Evolutionary conservation across 2,888 invertebrate genomes (phyloP), one percentile per base, ranked within the genome.

Genomic region (Tuta absoluta): DNA sequence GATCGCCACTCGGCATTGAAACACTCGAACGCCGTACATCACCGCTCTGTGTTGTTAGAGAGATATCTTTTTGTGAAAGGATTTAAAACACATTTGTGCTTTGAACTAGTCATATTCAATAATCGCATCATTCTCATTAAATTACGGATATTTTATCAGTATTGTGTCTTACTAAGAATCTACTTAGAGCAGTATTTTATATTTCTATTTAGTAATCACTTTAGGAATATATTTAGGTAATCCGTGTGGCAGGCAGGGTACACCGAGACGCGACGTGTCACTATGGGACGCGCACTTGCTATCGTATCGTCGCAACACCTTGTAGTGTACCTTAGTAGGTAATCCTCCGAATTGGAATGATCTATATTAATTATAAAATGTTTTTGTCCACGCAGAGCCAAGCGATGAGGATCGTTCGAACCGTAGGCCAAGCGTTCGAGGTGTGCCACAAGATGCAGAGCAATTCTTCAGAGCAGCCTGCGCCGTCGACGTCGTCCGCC

Each of bases 361-460:
- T 0, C n/a, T 11, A 14, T 14, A 2, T 23, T 53, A 24, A 21
- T 11, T 10, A 1, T 11, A 2, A 11, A 11, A 2, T 21, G 17
- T 19, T n/a, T 45, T 61, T 61, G 23, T 21, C n/a, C n/a, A 41
- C 21, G 21, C 94, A 99, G 99, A 98, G 96, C 88, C 98, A 99
- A 93, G 99, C 99, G 38, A 98, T 99, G 98, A 94, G 97, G 75
- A 97, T 99, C 75, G 99, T 99, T 68, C 95, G 99, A 78, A 99
- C 99, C 8, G 98, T 99, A 73, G 99, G 99, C 58, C 99, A 99
- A 92, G 99, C 99, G 45, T 99, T 99, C 91, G 99, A 99, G 92
- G 99, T 99, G 85, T 99, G 99, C 93, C 99, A 99, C 94, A 98
- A 98, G 92, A 93, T 97, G 90, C 95, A 96, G 79, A 93, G 94